phyloP scores from a whole-genome alignment of 2,888 invertebrate species.

The Chymomyza amoena region DNA sequence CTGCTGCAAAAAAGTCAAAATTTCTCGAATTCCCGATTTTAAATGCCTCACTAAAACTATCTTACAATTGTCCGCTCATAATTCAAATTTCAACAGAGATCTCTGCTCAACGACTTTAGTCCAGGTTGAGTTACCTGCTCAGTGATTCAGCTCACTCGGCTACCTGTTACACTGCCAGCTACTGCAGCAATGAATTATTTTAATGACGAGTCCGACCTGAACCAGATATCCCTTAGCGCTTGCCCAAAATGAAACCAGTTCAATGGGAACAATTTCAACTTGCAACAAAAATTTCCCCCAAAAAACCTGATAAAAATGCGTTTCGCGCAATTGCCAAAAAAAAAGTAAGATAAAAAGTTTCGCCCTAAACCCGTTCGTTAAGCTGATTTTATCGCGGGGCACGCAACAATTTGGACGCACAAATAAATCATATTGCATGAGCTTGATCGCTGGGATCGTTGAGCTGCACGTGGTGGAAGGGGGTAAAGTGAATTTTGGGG shows the following conservation, averaged over 20 bases:
- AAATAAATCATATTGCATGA: neutral
- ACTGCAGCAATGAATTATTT: constrained; percentile 64
- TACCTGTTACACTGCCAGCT: constrained; percentile 54
- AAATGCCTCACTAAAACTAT: neutral
- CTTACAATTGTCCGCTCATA: neutral
- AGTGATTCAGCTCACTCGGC: constrained; percentile 27
- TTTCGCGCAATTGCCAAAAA: constrained; percentile 33
- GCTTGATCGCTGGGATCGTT: neutral
- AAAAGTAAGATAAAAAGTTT: constrained; percentile 17
- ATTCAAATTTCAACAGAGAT: neutral
- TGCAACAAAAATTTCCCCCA: constrained; percentile 42
- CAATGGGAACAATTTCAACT: constrained; percentile 27
- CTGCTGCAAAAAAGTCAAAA: no score
- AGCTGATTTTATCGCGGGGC: constrained; percentile 60
- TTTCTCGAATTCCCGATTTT: neutral
- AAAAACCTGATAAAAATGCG: constrained; percentile 29
- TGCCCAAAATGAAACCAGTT: constrained; percentile 40
- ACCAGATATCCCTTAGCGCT: constrained; percentile 24
- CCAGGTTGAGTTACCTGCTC: neutral
- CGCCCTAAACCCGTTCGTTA: constrained; percentile 46
- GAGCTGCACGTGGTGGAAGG: constrained; percentile 7
- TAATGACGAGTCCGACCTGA: constrained; percentile 53
- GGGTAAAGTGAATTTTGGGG: constrained; percentile 42
- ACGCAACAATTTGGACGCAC: constrained; percentile 47
- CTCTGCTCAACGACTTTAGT: neutral